A percentile compares a stretch with the other conserved stretches of the same genome.
Conservation (phyloP, 2,113 vertebrate genomes). For the Rhodinocichla rosea region DNA sequence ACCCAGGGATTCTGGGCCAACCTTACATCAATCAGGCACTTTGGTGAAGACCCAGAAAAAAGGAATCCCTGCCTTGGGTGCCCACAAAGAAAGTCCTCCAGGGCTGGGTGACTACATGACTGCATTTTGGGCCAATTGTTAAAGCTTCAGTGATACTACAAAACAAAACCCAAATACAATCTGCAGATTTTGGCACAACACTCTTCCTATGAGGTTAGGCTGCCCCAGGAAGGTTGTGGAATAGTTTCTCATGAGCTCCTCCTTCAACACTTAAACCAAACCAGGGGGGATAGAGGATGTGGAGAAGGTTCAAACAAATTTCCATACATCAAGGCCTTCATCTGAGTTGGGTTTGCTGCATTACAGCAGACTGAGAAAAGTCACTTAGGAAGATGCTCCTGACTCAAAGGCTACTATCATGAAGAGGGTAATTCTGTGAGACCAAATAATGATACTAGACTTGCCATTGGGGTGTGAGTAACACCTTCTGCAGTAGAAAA, state of each 20-base stretch:
- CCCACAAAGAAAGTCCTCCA: neutral
- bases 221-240: neutral
- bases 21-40: neutral
- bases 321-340: neutral
- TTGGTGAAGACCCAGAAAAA: neutral
- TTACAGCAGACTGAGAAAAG: neutral
- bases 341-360: neutral
- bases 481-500: neutral
- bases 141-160: neutral
- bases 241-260: neutral
- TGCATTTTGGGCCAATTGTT: neutral
- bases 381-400: neutral
- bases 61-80: neutral
- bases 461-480: neutral
- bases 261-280: neutral
- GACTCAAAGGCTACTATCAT: neutral
- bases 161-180: neutral
- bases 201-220: neutral
- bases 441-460: neutral
- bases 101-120: neutral
- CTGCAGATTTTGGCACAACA: neutral
- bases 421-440: neutral
- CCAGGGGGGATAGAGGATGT: neutral
- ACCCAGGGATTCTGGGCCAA: neutral
- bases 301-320: neutral